Evolutionary conservation across 1,140 invertebrate species (phyloP).

Genomic region (Thaumatotibia leucotreta): DNA sequence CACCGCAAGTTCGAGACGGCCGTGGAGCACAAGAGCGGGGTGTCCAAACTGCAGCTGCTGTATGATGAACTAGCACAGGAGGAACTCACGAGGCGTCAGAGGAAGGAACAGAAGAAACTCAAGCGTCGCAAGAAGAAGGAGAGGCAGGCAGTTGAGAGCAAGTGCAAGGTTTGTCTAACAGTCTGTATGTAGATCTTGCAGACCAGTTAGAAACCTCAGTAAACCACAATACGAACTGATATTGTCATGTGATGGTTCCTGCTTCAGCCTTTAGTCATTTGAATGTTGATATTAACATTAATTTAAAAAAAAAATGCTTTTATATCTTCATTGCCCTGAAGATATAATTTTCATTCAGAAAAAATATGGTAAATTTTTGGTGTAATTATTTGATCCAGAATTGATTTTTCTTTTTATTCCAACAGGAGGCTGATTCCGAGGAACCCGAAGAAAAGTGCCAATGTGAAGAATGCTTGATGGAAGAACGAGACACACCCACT

Average conservation of each 20-base stretch:
- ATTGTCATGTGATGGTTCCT: too few relatives aligned
- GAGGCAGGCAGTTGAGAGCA: slow-evolving; percentile 59
- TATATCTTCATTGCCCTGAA: too few relatives aligned
- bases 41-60: slow-evolving; percentile 89
- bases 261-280: too few relatives aligned
- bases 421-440: slow-evolving; percentile 65
- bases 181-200: too few relatives aligned
- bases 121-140: slow-evolving; percentile 91
- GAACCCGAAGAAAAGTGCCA: slow-evolving; percentile 69
- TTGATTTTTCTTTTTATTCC: slow-evolving; percentile 14
- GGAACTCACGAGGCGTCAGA: slow-evolving; percentile 88
- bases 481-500: slow-evolving; percentile 63
- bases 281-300: too few relatives aligned
- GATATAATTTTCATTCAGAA: too few relatives aligned
- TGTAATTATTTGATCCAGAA: neutral
- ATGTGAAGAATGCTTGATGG: slow-evolving; percentile 65
- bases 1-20: slow-evolving; percentile 93
- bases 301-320: too few relatives aligned
- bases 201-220: too few relatives aligned
- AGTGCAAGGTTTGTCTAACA: slow-evolving; percentile 52
- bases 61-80: slow-evolving; percentile 90
- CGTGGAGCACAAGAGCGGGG: slow-evolving; percentile 91
- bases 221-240: too few relatives aligned
- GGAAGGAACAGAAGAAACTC: slow-evolving; percentile 91
- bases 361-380: too few relatives aligned